Evolutionary conservation across 2,113 vertebrate species (phyloP), one percentile per base, ranked within the genome.

Genomic region (Amblyornis subalaris): DNA sequence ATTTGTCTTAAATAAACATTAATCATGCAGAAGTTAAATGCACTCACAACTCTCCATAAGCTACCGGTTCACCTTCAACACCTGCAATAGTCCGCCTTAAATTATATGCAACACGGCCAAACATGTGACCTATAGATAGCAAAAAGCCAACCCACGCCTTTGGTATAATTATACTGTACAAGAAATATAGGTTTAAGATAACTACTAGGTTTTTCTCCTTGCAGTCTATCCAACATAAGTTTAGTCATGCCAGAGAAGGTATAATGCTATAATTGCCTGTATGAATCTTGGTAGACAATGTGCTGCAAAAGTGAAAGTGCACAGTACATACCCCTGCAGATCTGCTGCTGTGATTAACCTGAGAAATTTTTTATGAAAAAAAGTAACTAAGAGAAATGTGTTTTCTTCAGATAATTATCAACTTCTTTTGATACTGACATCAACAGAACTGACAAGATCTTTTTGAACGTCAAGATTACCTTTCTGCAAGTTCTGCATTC

Each of bases 251-350:
- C 82, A 95, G 90, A 95, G 89, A 82, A 36, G 15, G 51, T 81
- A 94, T 85, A 96, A 97, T 90, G 85, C 69, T 94, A 31, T 96
- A 97, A 97, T 96, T 97, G 96, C 78, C 91, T 96, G 70, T 86
- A 70, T 93, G 78, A 96, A 90, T 75, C 82, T 90, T 86, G 85
- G 84, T 93, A 97, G 91, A 97, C 89, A 96, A 79, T 86, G 85
- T 88, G 65, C 93, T 95, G 82, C 93, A 96, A 94, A 96, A 94
- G 90, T 90, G 91, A 96, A 96, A 67, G 74, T 90, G 78, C 80
- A 93, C 42, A 6, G 94, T 88, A 85, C 38, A 53, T 93, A 83
- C 44, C 9, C 55, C 73, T 96, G 90, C 80, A 87, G 83, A 83
- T 95, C 55, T 94, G 83, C 88, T 93, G 72, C 74, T 93, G 77